A percentile compares a stretch with the other conserved stretches of the same genome.
Evolutionary conservation across 2,113 vertebrate genomes (phyloP).

Genomic region (Hippocampus mohnikei): DNA sequence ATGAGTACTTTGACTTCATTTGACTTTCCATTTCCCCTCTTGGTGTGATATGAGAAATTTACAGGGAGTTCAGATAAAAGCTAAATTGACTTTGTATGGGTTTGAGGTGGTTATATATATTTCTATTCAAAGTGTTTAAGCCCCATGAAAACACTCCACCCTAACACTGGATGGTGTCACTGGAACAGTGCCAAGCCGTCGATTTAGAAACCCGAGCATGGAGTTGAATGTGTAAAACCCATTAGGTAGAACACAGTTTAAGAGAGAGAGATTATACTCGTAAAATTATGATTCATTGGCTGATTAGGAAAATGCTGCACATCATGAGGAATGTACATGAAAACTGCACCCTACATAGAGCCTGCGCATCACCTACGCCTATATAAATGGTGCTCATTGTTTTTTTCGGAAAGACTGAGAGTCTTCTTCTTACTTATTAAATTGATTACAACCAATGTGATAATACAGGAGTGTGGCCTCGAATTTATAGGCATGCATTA

Average conservation of each 20-base stretch:
- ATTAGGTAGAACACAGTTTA: conserved; percentile 61
- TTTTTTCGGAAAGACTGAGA: conserved; percentile 53
- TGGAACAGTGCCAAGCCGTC: conserved; percentile 5
- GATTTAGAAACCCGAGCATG: conserved; percentile 57
- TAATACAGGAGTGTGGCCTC: conserved; percentile 27
- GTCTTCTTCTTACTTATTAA: conserved; percentile 54
- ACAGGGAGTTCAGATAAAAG: conserved; percentile 15
- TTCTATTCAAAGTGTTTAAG: conserved; percentile 14
- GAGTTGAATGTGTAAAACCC: conserved; percentile 59
- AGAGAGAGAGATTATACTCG: conserved; percentile 69
- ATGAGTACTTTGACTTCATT: background rate
- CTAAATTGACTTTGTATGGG: conserved; percentile 20
- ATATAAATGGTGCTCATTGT: conserved; percentile 1
- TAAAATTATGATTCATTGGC: conserved; percentile 70
- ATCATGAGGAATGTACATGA: conserved; percentile 62
- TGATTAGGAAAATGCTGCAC: conserved; percentile 65
- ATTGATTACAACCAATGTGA: conserved; percentile 42
- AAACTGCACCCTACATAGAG: conserved; percentile 40
- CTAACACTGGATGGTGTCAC: conserved; percentile 23
- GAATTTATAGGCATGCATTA: background rate
- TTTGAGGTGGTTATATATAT: conserved; percentile 9
- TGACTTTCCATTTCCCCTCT: conserved; percentile 5
- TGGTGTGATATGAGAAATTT: conserved; percentile 29
- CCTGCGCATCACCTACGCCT: conserved; percentile 36
- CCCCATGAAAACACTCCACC: conserved; percentile 4